These are phyloP conservation scores for Phoebastria nigripes DNA, from an alignment of 2,797 vertebrate genomes.

Conservation along the genomic window DNA sequence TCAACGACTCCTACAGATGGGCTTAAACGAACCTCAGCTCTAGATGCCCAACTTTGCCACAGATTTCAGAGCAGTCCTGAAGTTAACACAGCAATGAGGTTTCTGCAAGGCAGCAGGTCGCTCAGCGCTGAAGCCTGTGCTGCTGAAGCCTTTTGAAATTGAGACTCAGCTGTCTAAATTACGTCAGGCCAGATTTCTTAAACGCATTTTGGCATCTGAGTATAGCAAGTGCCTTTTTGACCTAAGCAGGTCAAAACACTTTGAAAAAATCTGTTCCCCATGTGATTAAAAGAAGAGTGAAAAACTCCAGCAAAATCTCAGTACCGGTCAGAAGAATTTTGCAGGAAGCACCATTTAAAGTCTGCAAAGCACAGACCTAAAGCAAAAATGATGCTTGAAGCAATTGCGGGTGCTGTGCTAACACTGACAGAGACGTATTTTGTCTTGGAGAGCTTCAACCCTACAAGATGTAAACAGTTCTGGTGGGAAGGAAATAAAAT, in stretches of 20 bases:
- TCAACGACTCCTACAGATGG: neutral
- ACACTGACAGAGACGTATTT: neutral
- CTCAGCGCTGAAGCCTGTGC: neutral
- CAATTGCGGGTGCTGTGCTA: neutral
- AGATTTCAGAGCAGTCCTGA: neutral
- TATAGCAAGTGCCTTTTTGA: constrained; percentile 56
- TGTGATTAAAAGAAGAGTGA: constrained; percentile 36
- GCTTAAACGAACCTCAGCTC: neutral
- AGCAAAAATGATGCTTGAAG: neutral
- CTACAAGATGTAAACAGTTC: constrained; percentile 12
- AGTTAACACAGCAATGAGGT: neutral
- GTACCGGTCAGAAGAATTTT: neutral
- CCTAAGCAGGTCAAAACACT: constrained; percentile 55
- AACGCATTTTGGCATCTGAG: constrained; percentile 26
- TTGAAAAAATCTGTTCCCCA: constrained; percentile 44
- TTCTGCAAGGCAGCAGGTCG: neutral
- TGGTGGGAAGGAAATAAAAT: constrained; percentile 34
- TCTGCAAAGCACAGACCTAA: neutral
- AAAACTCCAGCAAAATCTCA: constrained; percentile 24
- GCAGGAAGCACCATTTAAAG: constrained; percentile 6
- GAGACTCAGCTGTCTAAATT: constrained; percentile 42
- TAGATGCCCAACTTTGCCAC: neutral
- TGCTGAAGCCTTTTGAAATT: constrained; percentile 48
- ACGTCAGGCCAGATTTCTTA: constrained; percentile 41
- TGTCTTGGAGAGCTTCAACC: constrained; percentile 1